phyloP scores from a whole-genome alignment of 2,797 vertebrate genomes.

The Micropoecilia bifurca region DNA sequence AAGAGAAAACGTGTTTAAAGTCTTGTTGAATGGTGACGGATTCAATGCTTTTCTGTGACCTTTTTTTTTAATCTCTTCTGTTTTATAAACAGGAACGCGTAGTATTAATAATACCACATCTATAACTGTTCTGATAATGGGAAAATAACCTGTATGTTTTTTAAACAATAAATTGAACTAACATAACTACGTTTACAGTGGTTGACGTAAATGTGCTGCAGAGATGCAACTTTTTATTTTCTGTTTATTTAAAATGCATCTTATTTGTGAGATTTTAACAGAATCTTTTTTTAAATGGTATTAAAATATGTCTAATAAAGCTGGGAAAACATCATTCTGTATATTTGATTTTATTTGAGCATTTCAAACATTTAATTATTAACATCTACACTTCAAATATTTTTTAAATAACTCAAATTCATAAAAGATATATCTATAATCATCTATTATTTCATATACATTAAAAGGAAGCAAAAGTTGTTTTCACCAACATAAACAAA shows the following conservation, averaged over 20 bases:
- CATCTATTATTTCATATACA: background rate
- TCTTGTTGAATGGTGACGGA: background rate
- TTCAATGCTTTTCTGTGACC: background rate
- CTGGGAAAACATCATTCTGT: background rate
- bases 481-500: background rate
- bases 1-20: background rate
- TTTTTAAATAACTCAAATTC: background rate
- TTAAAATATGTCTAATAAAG: background rate
- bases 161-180: background rate
- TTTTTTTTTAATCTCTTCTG: slow-evolving; percentile 43
- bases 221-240: background rate
- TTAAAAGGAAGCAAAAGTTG: background rate
- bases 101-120: slow-evolving; percentile 49
- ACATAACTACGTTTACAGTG: background rate
- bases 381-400: background rate
- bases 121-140: background rate
- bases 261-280: background rate
- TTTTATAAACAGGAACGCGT: slow-evolving; percentile 71
- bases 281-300: background rate
- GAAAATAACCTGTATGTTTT: background rate
- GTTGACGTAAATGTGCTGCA: background rate
- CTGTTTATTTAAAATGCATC: background rate
- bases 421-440: background rate
- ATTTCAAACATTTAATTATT: background rate
- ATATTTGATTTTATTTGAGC: background rate